A percentile compares a stretch with the other conserved stretches of the same genome.
Evolutionary conservation across 2,113 vertebrate species (phyloP).

Genomic region (Catharus fuscescens): DNA sequence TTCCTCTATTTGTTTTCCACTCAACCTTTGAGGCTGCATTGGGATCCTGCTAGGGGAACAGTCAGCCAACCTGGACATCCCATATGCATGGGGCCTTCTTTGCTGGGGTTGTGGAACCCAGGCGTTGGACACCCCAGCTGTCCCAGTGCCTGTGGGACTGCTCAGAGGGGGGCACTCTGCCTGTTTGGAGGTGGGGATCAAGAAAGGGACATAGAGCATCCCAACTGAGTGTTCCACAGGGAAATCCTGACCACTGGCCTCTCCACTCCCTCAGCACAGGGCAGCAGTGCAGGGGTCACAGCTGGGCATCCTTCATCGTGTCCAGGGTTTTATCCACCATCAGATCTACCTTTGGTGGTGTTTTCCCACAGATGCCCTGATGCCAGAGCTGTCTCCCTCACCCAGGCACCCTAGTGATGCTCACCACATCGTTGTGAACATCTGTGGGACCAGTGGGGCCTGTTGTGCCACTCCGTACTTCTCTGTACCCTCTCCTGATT

Average conservation of each 20-base stretch:
- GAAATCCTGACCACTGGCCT: neutral
- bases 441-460: fast-evolving
- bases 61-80: neutral
- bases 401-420: neutral
- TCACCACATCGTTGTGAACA: fast-evolving
- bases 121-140: fast-evolving
- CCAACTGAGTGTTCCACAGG: neutral
- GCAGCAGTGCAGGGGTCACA: neutral
- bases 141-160: neutral
- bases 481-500: neutral
- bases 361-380: neutral
- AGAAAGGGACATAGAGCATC: neutral
- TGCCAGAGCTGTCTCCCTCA: neutral
- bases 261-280: neutral
- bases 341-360: neutral
- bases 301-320: neutral
- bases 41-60: neutral
- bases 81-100: neutral
- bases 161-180: neutral
- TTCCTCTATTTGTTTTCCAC: neutral
- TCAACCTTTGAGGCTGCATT: neutral
- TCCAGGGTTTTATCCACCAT: neutral
- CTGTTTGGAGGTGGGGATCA: neutral
- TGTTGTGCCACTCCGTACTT: neutral
- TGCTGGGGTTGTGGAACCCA: neutral